A percentile compares a stretch with the other conserved stretches of the same genome.
These are phyloP conservation scores for Alligator sinensis DNA, from an alignment of 2,113 vertebrate species.

Conservation along the genomic window DNA sequence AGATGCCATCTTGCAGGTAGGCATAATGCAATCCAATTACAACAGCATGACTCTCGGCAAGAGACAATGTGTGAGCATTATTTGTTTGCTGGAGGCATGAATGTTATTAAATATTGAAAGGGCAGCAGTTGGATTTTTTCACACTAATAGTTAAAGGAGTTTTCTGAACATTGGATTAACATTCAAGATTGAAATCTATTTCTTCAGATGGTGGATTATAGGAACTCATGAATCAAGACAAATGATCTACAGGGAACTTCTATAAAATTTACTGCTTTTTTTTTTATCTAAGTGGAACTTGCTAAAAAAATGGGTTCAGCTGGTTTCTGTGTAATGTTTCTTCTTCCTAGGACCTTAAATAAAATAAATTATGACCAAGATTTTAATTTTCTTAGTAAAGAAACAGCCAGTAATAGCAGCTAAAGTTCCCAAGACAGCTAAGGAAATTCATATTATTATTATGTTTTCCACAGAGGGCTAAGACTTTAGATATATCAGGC, in stretches of 20 bases:
- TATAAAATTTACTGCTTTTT: neutral
- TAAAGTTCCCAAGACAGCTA: neutral
- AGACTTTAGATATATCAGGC: neutral
- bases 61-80: slow-evolving; percentile 63
- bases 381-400: neutral
- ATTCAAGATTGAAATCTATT: slow-evolving; percentile 60
- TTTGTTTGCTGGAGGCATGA: slow-evolving; percentile 64
- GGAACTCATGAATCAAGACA: slow-evolving; percentile 38
- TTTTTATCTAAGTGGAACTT: neutral
- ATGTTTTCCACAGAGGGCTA: neutral
- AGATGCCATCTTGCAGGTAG: slow-evolving; percentile 57
- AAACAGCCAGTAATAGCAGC: neutral
- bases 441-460: neutral
- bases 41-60: slow-evolving; percentile 71
- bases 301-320: slow-evolving; percentile 45
- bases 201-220: slow-evolving; percentile 55
- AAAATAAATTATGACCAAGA: slow-evolving; percentile 15
- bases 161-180: slow-evolving; percentile 61
- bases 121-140: slow-evolving; percentile 65
- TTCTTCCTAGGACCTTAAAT: slow-evolving; percentile 37
- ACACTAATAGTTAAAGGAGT: slow-evolving; percentile 67
- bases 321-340: slow-evolving; percentile 25
- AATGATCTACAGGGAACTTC: neutral
- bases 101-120: slow-evolving; percentile 70
- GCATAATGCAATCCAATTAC: slow-evolving; percentile 34